Conservation (phyloP, 2,797 vertebrate genomes). For the Meriones psammophilus region DNA sequence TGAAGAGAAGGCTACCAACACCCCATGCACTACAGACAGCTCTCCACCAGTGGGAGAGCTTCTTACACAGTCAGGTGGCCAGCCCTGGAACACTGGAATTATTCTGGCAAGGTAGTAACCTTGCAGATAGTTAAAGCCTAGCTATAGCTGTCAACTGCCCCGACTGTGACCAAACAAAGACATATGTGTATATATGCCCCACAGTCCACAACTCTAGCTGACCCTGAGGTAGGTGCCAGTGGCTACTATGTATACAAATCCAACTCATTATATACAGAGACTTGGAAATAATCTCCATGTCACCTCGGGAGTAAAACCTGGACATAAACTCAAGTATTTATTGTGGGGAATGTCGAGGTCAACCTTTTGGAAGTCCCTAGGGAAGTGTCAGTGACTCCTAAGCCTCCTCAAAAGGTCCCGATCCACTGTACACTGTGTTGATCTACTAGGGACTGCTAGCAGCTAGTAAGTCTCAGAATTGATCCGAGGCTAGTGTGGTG, state of each 20-base stretch:
- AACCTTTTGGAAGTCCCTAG: no score
- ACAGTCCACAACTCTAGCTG: neutral
- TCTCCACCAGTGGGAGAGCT: slow-evolving; percentile 72
- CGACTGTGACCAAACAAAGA: slow-evolving; percentile 17
- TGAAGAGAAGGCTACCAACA: neutral
- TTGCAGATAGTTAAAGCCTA: slow-evolving; percentile 72
- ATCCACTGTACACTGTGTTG: no score
- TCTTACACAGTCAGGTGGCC: slow-evolving; percentile 80
- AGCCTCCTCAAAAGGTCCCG: no score
- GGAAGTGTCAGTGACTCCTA: no score
- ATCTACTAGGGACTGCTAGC: no score
- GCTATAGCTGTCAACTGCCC: slow-evolving; percentile 67
- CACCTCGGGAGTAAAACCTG: slow-evolving; percentile 25
- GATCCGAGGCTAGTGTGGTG: no score
- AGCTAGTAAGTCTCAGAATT: no score
- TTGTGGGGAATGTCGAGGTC: no score
- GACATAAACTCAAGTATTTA: neutral
- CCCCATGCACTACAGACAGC: slow-evolving; percentile 63
- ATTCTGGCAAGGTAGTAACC: slow-evolving; percentile 66
- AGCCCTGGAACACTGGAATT: slow-evolving; percentile 70
- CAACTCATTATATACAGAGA: neutral
- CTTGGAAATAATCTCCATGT: slow-evolving; percentile 20
- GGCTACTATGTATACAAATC: neutral
- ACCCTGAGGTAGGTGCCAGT: neutral
- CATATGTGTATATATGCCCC: neutral